Percentiles rank a stretch among this genome's conserved stretches.
These are phyloP conservation scores for Glaucopsyche alexis DNA, from an alignment of 2,888 invertebrate genomes.

Conservation along the genomic window DNA sequence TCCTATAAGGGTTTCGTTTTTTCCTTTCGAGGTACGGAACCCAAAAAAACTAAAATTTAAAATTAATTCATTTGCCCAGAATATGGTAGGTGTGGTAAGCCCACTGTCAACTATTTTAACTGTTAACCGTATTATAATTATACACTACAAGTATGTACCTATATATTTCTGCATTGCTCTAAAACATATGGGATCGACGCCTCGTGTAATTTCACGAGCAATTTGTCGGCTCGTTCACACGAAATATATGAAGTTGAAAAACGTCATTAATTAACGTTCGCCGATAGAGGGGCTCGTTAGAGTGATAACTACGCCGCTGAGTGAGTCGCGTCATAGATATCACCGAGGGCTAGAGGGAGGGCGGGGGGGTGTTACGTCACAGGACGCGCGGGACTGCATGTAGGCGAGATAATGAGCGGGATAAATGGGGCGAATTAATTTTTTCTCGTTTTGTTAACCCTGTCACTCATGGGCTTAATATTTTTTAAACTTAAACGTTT, in stretches of 20 bases:
- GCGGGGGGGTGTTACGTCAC: background rate
- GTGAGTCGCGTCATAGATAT: background rate
- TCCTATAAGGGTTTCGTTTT: too few relatives aligned
- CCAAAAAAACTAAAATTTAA: too few relatives aligned
- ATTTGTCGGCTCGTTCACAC: constrained; percentile 6
- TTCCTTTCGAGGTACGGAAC: too few relatives aligned
- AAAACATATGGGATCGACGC: background rate
- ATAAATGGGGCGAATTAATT: background rate
- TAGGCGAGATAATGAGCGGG: background rate
- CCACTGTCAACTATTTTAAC: too few relatives aligned
- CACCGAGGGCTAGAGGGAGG: background rate
- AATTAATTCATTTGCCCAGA: too few relatives aligned
- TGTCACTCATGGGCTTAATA: background rate
- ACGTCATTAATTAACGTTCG: constrained; percentile 6
- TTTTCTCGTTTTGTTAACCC: background rate
- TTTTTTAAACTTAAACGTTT: background rate
- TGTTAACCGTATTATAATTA: too few relatives aligned
- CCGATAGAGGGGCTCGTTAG: constrained; percentile 10
- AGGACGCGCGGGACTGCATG: background rate
- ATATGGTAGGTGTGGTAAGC: too few relatives aligned
- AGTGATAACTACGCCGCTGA: constrained; percentile 11
- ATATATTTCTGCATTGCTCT: too few relatives aligned
- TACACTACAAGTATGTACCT: too few relatives aligned
- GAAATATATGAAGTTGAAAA: background rate
- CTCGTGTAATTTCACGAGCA: background rate